These are phyloP conservation scores for Epicampocera succincta DNA, from an alignment of 2,888 invertebrate genomes.

Conservation along the genomic window DNA sequence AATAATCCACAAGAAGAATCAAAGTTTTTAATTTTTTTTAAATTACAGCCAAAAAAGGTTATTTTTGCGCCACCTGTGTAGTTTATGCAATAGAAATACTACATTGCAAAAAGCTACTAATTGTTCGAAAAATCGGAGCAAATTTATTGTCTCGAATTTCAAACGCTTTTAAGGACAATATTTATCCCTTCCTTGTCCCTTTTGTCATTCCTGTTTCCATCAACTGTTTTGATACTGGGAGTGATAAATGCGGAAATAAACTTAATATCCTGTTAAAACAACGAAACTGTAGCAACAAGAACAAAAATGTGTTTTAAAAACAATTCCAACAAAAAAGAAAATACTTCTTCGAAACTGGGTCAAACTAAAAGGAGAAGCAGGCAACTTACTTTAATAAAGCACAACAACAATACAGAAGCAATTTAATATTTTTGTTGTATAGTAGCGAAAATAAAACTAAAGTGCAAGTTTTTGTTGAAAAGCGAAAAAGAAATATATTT, in stretches of 20 bases:
- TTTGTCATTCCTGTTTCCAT: too few species aligned
- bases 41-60: too few species aligned
- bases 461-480: conserved; percentile 44
- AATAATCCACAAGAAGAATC: too few species aligned
- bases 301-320: neutral
- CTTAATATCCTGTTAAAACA: conserved; percentile 23
- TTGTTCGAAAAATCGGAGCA: too few species aligned
- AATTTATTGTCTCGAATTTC: too few species aligned
- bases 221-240: neutral
- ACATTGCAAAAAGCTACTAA: too few species aligned
- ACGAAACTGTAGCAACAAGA: conserved; percentile 3
- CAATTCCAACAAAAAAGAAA: conserved; percentile 3
- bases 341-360: conserved; percentile 43
- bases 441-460: conserved; percentile 20
- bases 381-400: conserved; percentile 12
- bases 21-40: too few species aligned
- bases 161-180: too few species aligned
- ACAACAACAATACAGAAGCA: conserved; percentile 33
- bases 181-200: too few species aligned
- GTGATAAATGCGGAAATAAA: conserved; percentile 27
- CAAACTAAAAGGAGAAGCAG: conserved; percentile 56
- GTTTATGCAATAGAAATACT: too few species aligned
- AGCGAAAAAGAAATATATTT: neutral
- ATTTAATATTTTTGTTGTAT: conserved; percentile 22
- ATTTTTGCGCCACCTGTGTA: too few species aligned